phyloP scores from a whole-genome alignment of 1,140 invertebrate genomes.

The Octopus sinensis region DNA sequence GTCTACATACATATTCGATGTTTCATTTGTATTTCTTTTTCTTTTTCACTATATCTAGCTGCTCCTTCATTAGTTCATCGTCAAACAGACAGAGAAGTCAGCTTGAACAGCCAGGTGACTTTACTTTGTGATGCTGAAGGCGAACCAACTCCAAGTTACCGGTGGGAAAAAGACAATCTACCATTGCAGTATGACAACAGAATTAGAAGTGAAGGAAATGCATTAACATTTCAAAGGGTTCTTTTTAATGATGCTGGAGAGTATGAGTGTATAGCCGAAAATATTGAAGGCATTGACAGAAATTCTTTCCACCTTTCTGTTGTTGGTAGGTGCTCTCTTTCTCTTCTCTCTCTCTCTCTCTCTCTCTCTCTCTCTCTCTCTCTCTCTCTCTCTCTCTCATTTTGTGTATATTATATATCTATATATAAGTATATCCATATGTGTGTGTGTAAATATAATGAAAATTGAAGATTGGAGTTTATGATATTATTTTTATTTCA shows the following conservation, averaged over 20 bases:
- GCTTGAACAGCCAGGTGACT: constrained; percentile 70
- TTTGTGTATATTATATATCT: too few species aligned
- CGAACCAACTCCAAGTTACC: constrained; percentile 71
- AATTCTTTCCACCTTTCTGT: constrained; percentile 35
- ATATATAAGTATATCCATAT: too few species aligned
- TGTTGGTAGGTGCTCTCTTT: constrained; percentile 20
- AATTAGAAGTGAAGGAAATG: constrained; percentile 62
- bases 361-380: too few species aligned
- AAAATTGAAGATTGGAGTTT: too few species aligned
- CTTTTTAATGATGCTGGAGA: constrained; percentile 72
- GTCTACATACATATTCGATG: too few species aligned
- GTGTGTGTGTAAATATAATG: too few species aligned
- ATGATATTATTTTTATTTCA: too few species aligned
- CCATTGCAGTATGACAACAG: constrained; percentile 55
- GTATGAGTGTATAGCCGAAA: constrained; percentile 83
- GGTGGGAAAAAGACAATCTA: constrained; percentile 79
- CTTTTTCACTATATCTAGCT: constrained; percentile 30
- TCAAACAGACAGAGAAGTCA: constrained; percentile 73
- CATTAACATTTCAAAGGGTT: constrained; percentile 76
- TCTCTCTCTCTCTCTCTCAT: too few species aligned
- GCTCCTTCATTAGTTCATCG: constrained; percentile 64
- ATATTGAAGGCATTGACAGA: constrained; percentile 62
- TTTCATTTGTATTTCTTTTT: background rate
- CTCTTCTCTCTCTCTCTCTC: constrained; percentile 14
- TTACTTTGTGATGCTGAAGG: constrained; percentile 77